Evolutionary conservation across 2,113 vertebrate species (phyloP).

Genomic region (Polyodon spathula): DNA sequence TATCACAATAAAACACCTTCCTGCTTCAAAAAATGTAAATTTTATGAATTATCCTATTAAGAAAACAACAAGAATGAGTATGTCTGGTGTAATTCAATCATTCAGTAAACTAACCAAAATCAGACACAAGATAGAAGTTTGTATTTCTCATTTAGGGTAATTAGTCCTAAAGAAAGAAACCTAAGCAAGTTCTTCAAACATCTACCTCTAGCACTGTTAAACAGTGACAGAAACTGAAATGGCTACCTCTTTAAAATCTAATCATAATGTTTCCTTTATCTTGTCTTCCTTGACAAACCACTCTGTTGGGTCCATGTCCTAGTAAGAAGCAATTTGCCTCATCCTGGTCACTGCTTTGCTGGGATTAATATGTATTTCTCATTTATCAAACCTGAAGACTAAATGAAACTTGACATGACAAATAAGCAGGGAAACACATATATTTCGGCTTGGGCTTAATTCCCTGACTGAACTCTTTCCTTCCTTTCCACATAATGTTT

Average conservation of each 20-base stretch:
- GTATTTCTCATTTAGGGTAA: background rate
- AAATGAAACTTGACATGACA: background rate
- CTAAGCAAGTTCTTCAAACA: background rate
- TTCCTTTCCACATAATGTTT: background rate
- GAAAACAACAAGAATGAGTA: background rate
- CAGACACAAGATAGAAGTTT: too few relatives aligned
- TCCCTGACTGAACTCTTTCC: background rate
- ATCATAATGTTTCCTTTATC: background rate
- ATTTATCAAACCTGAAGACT: background rate
- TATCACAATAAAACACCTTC: too few relatives aligned
- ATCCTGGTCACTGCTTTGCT: background rate
- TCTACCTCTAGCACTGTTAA: background rate
- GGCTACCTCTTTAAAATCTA: background rate
- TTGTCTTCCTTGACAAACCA: background rate
- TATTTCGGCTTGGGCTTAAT: background rate
- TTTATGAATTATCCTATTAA: too few relatives aligned
- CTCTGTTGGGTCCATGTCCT: background rate
- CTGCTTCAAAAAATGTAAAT: too few relatives aligned
- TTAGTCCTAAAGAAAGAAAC: background rate
- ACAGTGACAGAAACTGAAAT: too few relatives aligned
- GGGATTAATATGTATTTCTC: background rate
- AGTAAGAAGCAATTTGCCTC: background rate
- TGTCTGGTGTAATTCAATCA: background rate
- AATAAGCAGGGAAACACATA: constrained; percentile 1
- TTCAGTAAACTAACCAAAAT: too few relatives aligned